phyloP scores from a whole-genome alignment of 2,797 vertebrate genomes.

The Hydrophis major region DNA sequence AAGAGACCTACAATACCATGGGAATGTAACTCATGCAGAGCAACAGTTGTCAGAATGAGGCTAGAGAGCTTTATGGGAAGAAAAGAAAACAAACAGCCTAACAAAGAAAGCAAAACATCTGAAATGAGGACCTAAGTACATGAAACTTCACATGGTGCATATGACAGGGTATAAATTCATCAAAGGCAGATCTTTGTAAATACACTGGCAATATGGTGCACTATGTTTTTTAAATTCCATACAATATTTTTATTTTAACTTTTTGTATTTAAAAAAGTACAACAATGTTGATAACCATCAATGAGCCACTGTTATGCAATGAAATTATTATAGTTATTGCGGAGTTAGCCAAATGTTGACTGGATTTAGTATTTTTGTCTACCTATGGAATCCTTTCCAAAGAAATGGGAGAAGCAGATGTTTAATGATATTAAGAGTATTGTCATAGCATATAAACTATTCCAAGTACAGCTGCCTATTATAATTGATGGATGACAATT shows the following conservation, averaged over 20 bases:
- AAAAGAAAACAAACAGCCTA: conserved; percentile 78
- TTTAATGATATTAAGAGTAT: too few relatives aligned
- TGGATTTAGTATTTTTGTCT: too few relatives aligned
- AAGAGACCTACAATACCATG: conserved; percentile 68
- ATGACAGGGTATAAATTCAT: conserved; percentile 65
- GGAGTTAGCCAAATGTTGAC: too few relatives aligned
- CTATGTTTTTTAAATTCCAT: conserved; percentile 29
- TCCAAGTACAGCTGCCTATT: too few relatives aligned
- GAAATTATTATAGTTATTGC: not conserved
- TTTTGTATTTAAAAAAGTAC: not conserved
- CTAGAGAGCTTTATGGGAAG: conserved; percentile 75
- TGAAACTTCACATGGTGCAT: conserved; percentile 66
- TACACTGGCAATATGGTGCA: conserved; percentile 41
- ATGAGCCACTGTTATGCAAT: not conserved
- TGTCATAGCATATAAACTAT: too few relatives aligned
- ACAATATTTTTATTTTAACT: not conserved
- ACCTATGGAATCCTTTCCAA: too few relatives aligned
- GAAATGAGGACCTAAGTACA: conserved; percentile 70
- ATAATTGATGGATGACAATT: too few relatives aligned
- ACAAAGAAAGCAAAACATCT: conserved; percentile 77
- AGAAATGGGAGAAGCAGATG: too few relatives aligned
- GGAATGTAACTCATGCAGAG: conserved; percentile 81
- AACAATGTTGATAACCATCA: conserved; percentile 14
- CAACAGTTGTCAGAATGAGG: conserved; percentile 70
- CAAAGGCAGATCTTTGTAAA: conserved; percentile 67